Evolutionary conservation across 1,140 invertebrate species (phyloP).

Genomic region (Atta texana): DNA sequence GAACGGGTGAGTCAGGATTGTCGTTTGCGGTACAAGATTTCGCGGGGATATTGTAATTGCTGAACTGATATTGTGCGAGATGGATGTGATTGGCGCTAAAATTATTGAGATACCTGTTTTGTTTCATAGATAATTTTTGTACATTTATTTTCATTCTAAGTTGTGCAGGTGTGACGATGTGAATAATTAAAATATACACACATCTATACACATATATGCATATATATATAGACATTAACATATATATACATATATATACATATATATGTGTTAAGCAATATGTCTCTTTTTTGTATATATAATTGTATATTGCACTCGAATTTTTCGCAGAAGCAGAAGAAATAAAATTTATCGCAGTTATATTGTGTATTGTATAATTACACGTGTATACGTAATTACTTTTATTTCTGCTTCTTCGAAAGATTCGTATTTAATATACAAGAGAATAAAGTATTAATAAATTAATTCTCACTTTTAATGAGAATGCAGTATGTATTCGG

Average conservation of each 20-base stretch:
- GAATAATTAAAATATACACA: slow-evolving; percentile 5
- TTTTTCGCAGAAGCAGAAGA: neutral
- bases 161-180: neutral
- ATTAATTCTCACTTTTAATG: neutral
- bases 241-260: neutral
- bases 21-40: slow-evolving; percentile 16
- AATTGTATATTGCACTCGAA: neutral
- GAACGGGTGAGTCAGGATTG: neutral
- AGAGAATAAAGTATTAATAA: neutral
- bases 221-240: no score
- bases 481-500: neutral
- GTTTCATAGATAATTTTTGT: slow-evolving; percentile 10
- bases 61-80: neutral
- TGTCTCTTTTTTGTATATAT: neutral
- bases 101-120: neutral
- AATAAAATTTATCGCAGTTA: no score
- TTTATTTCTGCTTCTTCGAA: neutral
- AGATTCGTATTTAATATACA: neutral
- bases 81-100: neutral
- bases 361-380: no score
- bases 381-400: no score
- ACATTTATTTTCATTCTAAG: slow-evolving; percentile 7
- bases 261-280: neutral
- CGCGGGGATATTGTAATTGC: slow-evolving; percentile 38
- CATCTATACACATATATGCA: no score